Evolutionary conservation across 1,140 invertebrate species (phyloP), one percentile per base, ranked within the genome.

Genomic region (Eumaeus atala): DNA sequence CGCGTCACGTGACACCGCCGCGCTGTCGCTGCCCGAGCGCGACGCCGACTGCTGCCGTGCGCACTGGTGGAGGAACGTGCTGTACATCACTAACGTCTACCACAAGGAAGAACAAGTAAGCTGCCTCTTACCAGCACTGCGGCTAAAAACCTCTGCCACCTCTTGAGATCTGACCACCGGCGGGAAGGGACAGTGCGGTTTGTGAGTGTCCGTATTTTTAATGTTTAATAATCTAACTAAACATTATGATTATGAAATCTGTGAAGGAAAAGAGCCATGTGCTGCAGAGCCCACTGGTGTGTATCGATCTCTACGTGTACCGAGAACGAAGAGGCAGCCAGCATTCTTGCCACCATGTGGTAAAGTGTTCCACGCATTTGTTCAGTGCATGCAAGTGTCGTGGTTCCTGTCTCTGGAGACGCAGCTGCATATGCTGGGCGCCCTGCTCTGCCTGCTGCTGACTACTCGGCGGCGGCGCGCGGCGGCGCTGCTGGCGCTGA

Each of bases 351-450:
- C n/a, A n/a, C n/a, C n/a, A n/a, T n/a, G n/a, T n/a, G n/a, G n/a
- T 12, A 12, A 42, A 9, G 1, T 12, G 1, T 16, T 12, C 14
- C 14, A 12, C 14, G 7, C 14, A 3, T 12, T 3, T 42, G 14
- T 28, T 35, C 64, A 84, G 82, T 84, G 83, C 51, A 71, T 86
- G 64, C 83, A 83, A 58, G 54, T 84, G 35, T 81, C 80, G 0
- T 85, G 82, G 82, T 84, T 74, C 60, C 50, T 84, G 5, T 74
- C 75, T 0, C 63, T 65, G 21, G 83, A 84, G 67, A 81, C 67
- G 0, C 74, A 73, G 50, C 57, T 86, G 54, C 80, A 84, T 54
- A 62, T 65, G 47, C 10, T 56, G 6, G 76, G 75, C 1, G 74
- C 80, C 5, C 21, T 74, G 34, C 35, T 72, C 6, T 81, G 78